These are phyloP conservation scores for Coelopa pilipes DNA, from an alignment of 2,888 invertebrate genomes.

Conservation along the genomic window DNA sequence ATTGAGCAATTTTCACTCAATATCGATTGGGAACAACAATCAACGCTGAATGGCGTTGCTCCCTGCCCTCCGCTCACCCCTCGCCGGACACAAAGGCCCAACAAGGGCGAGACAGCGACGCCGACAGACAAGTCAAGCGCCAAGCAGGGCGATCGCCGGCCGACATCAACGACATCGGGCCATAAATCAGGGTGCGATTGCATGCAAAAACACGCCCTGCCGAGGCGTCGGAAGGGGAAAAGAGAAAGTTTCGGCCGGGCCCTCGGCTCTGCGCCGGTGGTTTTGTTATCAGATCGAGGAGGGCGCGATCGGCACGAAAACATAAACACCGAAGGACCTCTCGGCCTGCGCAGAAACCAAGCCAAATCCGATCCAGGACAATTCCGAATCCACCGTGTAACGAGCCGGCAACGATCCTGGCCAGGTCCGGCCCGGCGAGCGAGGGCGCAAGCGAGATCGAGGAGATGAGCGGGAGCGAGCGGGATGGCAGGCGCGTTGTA, in stretches of 20 bases:
- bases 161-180: no score
- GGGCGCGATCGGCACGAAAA: slow-evolving; percentile 55
- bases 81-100: neutral
- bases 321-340: slow-evolving; percentile 10
- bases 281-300: slow-evolving; percentile 58
- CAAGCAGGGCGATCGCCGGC: slow-evolving; percentile 5
- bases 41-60: neutral
- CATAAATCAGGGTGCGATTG: slow-evolving; percentile 23
- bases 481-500: neutral
- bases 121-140: slow-evolving; percentile 14
- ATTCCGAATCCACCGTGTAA: slow-evolving; percentile 34
- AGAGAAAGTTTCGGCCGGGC: slow-evolving; percentile 33
- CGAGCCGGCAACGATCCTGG: slow-evolving; percentile 8
- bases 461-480: neutral
- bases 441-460: neutral
- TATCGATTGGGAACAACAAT: neutral
- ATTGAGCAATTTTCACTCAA: slow-evolving; percentile 13
- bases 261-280: slow-evolving; percentile 51
- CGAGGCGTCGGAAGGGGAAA: slow-evolving; percentile 2
- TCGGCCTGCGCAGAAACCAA: neutral
- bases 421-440: neutral
- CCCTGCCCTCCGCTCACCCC: neutral
- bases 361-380: neutral
- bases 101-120: neutral
- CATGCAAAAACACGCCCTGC: slow-evolving; percentile 15